Evolutionary conservation across 2,888 invertebrate genomes (phyloP).

Genomic region (Limenitis camilla): DNA sequence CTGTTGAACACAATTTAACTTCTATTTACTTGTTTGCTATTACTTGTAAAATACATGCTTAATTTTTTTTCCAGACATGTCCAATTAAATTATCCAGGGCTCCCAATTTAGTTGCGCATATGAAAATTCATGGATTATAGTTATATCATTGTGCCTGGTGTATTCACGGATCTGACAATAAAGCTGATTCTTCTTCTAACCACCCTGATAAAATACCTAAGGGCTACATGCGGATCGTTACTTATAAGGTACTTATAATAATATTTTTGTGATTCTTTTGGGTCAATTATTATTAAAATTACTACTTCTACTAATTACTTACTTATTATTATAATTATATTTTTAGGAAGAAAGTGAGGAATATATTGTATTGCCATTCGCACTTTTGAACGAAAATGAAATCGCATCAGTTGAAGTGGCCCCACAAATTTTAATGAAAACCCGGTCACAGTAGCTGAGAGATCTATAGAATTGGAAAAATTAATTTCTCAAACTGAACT

Average conservation of each 20-base stretch:
- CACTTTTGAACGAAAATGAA: slow-evolving; percentile 45
- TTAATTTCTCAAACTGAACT: slow-evolving; percentile 45
- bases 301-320: no score
- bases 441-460: slow-evolving; percentile 56
- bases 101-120: slow-evolving; percentile 45
- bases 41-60: no score
- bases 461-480: slow-evolving; percentile 57
- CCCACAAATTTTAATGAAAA: slow-evolving; percentile 35
- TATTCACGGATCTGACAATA: slow-evolving; percentile 50
- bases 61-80: slow-evolving; percentile 43
- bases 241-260: slow-evolving; percentile 39
- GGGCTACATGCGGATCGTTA: slow-evolving; percentile 55
- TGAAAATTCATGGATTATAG: slow-evolving; percentile 54
- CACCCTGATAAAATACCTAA: slow-evolving; percentile 63
- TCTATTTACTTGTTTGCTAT: no score
- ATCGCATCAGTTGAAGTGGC: slow-evolving; percentile 35
- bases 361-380: slow-evolving; percentile 52
- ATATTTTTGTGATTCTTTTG: not conserved
- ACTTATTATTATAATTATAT: not conserved
- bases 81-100: slow-evolving; percentile 28
- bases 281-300: not conserved
- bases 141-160: slow-evolving; percentile 66
- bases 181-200: slow-evolving; percentile 42
- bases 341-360: slow-evolving; percentile 52
- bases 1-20: no score